These are phyloP conservation scores for Galeruca laticollis DNA, from an alignment of 2,888 invertebrate species.

Conservation along the genomic window DNA sequence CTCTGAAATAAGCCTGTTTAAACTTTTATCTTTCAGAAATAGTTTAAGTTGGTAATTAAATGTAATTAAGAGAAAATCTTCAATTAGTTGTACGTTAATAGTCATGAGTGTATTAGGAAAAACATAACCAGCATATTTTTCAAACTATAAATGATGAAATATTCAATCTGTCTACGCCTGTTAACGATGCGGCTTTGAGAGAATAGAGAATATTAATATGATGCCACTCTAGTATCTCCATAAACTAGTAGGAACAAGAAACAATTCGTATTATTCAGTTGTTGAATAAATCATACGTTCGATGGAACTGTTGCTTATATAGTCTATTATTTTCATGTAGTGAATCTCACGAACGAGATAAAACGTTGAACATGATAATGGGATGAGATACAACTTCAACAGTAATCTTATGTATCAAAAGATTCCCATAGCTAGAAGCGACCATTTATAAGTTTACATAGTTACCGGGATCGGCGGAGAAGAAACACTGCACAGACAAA, in stretches of 20 bases:
- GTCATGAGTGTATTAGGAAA: too few species aligned
- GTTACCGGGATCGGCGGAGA: not conserved
- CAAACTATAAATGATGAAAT: too few species aligned
- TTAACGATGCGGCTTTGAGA: too few species aligned
- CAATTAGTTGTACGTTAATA: too few species aligned
- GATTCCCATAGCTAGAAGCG: constrained; percentile 3
- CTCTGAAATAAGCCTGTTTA: too few species aligned
- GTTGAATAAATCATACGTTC: constrained; percentile 1
- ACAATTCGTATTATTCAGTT: not conserved
- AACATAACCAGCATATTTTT: too few species aligned
- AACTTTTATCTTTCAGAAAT: too few species aligned
- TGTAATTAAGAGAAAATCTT: too few species aligned
- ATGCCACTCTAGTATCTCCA: not conserved
- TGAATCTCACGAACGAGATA: constrained; percentile 30
- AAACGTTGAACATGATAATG: constrained; percentile 32
- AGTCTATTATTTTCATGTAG: constrained; percentile 26
- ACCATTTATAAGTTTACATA: not conserved
- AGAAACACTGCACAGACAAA: not conserved
- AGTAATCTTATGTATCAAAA: constrained; percentile 15
- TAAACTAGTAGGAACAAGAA: not conserved
- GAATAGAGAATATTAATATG: not conserved
- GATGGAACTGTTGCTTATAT: constrained; percentile 4
- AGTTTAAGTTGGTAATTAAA: too few species aligned
- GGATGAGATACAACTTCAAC: constrained; percentile 4
- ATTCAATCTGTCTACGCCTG: too few species aligned